A percentile compares a stretch with the other conserved stretches of the same genome.
Conservation (phyloP, 2,888 invertebrate species). For the Drosophila rellima region DNA sequence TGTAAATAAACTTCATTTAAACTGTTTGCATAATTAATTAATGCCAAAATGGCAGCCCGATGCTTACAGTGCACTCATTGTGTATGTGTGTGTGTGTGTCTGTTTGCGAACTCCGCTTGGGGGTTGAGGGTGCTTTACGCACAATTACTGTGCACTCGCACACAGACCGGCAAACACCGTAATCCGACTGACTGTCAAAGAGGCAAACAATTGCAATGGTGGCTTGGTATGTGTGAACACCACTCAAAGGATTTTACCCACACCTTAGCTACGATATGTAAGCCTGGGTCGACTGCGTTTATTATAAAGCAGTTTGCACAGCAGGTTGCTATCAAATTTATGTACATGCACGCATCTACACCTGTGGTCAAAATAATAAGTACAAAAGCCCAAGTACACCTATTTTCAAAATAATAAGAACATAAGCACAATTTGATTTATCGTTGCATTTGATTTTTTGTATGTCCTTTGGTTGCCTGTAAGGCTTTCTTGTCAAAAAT, state of each 20-base stretch:
- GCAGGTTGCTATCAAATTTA: slow-evolving; percentile 43
- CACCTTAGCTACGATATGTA: not conserved
- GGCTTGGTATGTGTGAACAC: slow-evolving; percentile 21
- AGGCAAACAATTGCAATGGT: slow-evolving; percentile 48
- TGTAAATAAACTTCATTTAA: slow-evolving; percentile 79
- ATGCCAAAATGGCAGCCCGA: slow-evolving; percentile 61
- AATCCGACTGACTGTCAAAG: slow-evolving; percentile 30
- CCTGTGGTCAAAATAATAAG: not conserved
- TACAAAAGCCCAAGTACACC: slow-evolving; percentile 1
- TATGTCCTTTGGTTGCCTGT: not conserved
- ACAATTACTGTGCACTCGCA: slow-evolving; percentile 36
- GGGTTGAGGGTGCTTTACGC: slow-evolving; percentile 27
- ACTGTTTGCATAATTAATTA: slow-evolving; percentile 80
- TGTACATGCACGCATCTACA: slow-evolving; percentile 10
- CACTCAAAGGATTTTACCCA: slow-evolving; percentile 31
- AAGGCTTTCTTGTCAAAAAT: not conserved
- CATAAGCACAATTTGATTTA: too few species aligned
- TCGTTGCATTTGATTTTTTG: too few species aligned
- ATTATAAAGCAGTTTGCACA: slow-evolving; percentile 36
- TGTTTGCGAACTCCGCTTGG: not conserved
- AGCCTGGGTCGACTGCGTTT: not conserved
- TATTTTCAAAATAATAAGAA: not conserved
- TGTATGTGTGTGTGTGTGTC: slow-evolving; percentile 1
- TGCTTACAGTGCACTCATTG: not conserved
- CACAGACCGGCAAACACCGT: slow-evolving; percentile 16